Evolutionary conservation across 53 echinoderm and acorn worm species (phyloP).

Genomic region (Patiria pectinifera): DNA sequence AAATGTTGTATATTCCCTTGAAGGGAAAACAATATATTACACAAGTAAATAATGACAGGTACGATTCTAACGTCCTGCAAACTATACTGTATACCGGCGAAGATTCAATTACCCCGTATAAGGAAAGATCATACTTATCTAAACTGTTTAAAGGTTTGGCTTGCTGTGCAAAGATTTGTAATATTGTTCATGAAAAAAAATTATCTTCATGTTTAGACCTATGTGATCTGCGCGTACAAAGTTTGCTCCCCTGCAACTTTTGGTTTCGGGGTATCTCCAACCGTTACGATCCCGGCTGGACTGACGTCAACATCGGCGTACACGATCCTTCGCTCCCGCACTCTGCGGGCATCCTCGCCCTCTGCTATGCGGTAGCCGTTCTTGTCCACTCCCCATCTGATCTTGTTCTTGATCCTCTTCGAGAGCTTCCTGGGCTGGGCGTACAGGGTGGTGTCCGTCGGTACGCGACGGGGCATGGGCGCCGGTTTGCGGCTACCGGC

Average conservation of each 20-base stretch:
- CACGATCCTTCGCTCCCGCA: background rate
- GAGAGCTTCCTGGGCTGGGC: slow-evolving; percentile 32
- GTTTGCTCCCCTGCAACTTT: background rate
- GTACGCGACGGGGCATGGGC: background rate
- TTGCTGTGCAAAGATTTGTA: too few species aligned
- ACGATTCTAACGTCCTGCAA: too few species aligned
- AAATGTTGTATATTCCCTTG: too few species aligned
- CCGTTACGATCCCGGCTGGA: background rate
- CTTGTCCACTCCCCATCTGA: slow-evolving; percentile 36
- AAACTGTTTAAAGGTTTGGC: too few species aligned
- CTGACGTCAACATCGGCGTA: slow-evolving; percentile 29
- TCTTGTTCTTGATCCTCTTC: slow-evolving; percentile 1
- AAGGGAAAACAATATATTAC: too few species aligned
- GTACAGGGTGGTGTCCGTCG: background rate
- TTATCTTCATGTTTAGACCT: too few species aligned
- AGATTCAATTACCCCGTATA: too few species aligned
- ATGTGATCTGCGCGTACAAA: slow-evolving; percentile 35
- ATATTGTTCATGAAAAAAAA: too few species aligned
- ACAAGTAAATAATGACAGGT: too few species aligned
- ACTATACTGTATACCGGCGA: too few species aligned
- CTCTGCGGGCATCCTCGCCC: background rate
- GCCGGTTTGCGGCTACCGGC: background rate
- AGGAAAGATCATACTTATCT: too few species aligned
- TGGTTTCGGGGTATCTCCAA: background rate
- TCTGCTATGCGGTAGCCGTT: slow-evolving; percentile 51